Evolutionary conservation across 2,113 vertebrate genomes (phyloP).

Genomic region (Scytalopus superciliaris): DNA sequence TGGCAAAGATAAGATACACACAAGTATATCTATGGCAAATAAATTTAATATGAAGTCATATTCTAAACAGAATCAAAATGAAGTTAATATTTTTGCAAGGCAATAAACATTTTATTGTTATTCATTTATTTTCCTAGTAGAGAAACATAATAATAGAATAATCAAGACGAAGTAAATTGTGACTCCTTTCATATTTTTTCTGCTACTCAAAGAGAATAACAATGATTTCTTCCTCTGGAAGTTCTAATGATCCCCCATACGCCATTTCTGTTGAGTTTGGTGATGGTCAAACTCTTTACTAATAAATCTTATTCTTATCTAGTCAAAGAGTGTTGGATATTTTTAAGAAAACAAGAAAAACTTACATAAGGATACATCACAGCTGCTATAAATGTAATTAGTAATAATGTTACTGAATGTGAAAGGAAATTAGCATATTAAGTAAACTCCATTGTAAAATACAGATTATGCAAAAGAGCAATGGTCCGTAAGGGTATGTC

Average conservation of each 20-base stretch:
- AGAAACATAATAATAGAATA: background rate
- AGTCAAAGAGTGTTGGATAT: background rate
- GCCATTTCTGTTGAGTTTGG: background rate
- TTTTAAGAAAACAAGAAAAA: background rate
- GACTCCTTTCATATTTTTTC: background rate
- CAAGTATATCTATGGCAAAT: background rate
- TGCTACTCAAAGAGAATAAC: background rate
- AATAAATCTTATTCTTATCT: background rate
- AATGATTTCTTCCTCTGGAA: background rate
- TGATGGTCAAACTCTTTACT: background rate
- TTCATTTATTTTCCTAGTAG: background rate
- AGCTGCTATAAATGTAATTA: background rate
- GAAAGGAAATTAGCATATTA: background rate
- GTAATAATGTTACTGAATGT: background rate
- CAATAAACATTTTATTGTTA: background rate
- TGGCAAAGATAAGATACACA: background rate
- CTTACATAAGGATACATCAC: background rate
- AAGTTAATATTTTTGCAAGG: background rate
- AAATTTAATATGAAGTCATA: background rate
- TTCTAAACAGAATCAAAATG: background rate
- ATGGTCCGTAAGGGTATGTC: rapidly evolving
- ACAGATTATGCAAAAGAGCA: background rate
- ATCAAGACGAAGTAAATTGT: background rate
- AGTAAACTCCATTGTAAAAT: background rate
- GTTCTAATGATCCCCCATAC: background rate